Conservation (phyloP, 2,797 vertebrate species). For the Adrianichthys oophorus region DNA sequence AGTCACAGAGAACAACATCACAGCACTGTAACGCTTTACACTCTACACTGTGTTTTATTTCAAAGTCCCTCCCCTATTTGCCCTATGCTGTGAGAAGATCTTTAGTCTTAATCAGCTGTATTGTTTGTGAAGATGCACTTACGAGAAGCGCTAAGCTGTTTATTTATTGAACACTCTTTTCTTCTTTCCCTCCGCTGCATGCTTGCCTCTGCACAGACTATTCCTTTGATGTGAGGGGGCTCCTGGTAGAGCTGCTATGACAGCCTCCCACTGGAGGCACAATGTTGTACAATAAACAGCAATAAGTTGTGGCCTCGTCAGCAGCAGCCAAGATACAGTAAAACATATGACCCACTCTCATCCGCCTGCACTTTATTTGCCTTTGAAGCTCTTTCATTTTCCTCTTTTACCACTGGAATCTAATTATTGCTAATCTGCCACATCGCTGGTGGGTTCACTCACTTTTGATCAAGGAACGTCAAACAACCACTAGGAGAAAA, state of each 20-base stretch:
- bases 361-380: constrained; percentile 8
- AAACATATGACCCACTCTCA: constrained; percentile 21
- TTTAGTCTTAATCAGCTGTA: constrained; percentile 71
- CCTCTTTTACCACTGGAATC: constrained; percentile 6
- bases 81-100: constrained; percentile 68
- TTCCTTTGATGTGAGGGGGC: constrained; percentile 60
- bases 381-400: constrained; percentile 10
- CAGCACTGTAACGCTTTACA: constrained; percentile 38
- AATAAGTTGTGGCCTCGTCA: constrained; percentile 51
- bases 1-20: constrained; percentile 54
- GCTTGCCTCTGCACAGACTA: constrained; percentile 43
- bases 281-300: constrained; percentile 38
- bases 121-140: constrained; percentile 67
- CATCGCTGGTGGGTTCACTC: not conserved
- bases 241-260: constrained; percentile 45
- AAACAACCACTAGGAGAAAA: constrained; percentile 7
- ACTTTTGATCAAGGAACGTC: not conserved
- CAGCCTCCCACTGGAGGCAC: constrained; percentile 50
- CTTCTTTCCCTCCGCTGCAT: constrained; percentile 50
- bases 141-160: constrained; percentile 74
- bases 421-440: constrained; percentile 2
- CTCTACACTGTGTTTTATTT: constrained; percentile 46
- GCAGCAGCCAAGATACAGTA: constrained; percentile 18
- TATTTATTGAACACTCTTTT: constrained; percentile 79
- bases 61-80: constrained; percentile 64